Conservation (phyloP, 2,113 vertebrate genomes). For the Hymenochirus boettgeri region DNA sequence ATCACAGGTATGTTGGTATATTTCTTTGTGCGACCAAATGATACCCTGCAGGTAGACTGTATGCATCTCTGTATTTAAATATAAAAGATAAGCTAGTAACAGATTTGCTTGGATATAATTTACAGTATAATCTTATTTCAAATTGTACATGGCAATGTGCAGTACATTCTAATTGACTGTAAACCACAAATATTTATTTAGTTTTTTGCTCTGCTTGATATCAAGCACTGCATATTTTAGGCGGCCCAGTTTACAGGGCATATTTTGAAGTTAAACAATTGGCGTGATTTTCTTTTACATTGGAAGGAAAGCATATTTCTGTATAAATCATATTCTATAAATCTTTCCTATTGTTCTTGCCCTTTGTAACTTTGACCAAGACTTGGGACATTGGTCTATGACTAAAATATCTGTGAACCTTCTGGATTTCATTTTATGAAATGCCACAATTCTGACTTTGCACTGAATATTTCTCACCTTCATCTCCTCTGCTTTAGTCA, state of each 20-base stretch:
- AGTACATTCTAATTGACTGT: background rate
- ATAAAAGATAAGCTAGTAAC: slow-evolving; percentile 19
- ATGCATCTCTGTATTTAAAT: background rate
- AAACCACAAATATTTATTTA: slow-evolving; percentile 20
- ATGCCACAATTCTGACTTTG: slow-evolving; percentile 75
- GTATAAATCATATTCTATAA: background rate
- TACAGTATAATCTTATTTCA: slow-evolving; percentile 8
- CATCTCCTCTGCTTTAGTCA: slow-evolving; percentile 77
- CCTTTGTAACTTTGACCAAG: slow-evolving; percentile 52
- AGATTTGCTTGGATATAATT: slow-evolving; percentile 4
- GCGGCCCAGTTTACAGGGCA: slow-evolving; percentile 11
- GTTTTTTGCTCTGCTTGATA: slow-evolving; percentile 6
- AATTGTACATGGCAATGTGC: background rate
- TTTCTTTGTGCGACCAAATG: slow-evolving; percentile 1
- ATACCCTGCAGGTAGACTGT: background rate
- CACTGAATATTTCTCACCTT: slow-evolving; percentile 74
- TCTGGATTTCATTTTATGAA: slow-evolving; percentile 62
- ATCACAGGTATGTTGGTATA: slow-evolving; percentile 55
- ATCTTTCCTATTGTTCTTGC: background rate
- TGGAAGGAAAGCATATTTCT: slow-evolving; percentile 11
- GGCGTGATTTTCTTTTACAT: background rate
- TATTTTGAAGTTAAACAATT: background rate
- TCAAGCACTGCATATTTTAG: slow-evolving; percentile 6
- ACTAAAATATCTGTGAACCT: slow-evolving; percentile 57
- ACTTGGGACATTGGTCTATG: slow-evolving; percentile 47